Base-by-base conservation (phyloP, 2,888 invertebrate genomes). In the Hyalella azteca region DNA sequence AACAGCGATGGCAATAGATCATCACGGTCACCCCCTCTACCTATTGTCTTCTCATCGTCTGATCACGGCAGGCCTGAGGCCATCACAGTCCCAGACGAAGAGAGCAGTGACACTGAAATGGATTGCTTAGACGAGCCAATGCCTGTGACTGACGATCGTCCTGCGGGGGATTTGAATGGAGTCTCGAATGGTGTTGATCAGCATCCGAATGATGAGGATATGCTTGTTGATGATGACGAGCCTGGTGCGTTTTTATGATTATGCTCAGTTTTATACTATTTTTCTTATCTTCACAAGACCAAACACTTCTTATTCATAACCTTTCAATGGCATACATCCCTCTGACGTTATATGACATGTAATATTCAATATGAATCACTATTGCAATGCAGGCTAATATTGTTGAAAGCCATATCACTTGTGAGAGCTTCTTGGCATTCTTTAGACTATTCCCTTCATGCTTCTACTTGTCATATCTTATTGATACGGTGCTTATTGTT, bases 181-280 rank as follows among this genome's bases (percentile, higher is more conserved):
- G 77, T 86, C 85, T 78, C 85, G 85, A 82, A 90, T 91, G 78
- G 81, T 85, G 91, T 91, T 83, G 91, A 91, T 88, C 91, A 91
- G 87, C 92, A 92, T 88, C 91, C 92, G 86, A 90, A 89, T 87
- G 88, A 87, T 86, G 87, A 87, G 85, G 87, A 86, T 84, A 87
- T 87, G 84, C 88, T 88, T 86, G 88, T 89, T 86, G 91, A 91
- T 88, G 91, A 92, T 11, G 50, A 50, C 26, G 79, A 75, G 78
- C 77, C 26, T 80, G 73, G 49, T n/a, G 22, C 4, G 54, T 54
- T 7, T 4, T n/a, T n/a, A n/a, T n/a, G n/a, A n/a, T n/a, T n/a
- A n/a, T n/a, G n/a, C n/a, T n/a, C n/a, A n/a, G n/a, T n/a, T n/a
- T n/a, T n/a, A n/a, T n/a, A n/a, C n/a, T n/a, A n/a, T n/a, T n/a